Percentiles rank a stretch among this genome's conserved stretches.
Evolutionary conservation across 2,888 invertebrate species (phyloP).

Genomic region (Smittia aterrima): DNA sequence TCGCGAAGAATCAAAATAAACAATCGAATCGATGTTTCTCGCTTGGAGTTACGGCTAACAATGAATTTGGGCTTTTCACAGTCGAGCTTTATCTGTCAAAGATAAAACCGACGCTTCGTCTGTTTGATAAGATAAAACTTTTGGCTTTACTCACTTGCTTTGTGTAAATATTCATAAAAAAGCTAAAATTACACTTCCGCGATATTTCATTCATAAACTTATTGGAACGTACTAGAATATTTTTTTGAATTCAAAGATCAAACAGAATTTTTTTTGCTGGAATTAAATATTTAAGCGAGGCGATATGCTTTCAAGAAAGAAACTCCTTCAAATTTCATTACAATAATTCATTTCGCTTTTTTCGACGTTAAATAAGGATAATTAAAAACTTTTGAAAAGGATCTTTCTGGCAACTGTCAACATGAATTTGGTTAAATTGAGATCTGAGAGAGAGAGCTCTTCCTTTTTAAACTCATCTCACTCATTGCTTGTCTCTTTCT

Average conservation of each 20-base stretch:
- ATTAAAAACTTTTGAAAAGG: no score
- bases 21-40: background rate
- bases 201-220: background rate
- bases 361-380: no score
- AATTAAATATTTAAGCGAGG: background rate
- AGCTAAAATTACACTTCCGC: background rate
- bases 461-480: no score
- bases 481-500: no score
- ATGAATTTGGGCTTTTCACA: background rate
- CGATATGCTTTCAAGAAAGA: no score
- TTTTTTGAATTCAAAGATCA: no score
- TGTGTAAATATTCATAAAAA: background rate
- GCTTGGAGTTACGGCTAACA: background rate
- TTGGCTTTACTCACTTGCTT: background rate
- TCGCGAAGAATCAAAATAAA: background rate
- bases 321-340: no score
- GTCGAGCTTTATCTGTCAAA: background rate
- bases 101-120: background rate
- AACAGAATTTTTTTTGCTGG: background rate
- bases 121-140: background rate
- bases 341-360: no score
- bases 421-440: no score
- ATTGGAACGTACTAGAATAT: background rate
- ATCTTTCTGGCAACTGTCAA: no score
- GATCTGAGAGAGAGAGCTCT: no score